These are phyloP conservation scores for Eristalis tenax DNA, from an alignment of 2,888 invertebrate species.

Conservation along the genomic window DNA sequence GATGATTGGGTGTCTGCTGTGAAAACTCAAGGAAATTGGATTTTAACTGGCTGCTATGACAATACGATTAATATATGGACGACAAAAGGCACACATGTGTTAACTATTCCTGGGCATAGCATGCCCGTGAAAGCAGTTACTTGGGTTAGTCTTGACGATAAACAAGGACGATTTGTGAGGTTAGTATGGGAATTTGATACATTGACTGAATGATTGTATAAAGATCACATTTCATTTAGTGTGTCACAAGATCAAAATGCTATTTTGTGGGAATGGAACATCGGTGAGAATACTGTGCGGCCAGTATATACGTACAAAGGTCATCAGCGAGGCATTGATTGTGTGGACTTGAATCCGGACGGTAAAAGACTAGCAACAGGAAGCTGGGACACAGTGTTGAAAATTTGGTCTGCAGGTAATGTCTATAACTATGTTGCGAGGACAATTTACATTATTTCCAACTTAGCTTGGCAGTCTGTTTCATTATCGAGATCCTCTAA, in stretches of 20 bases:
- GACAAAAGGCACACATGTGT: conserved; percentile 90
- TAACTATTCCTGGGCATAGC: conserved; percentile 92
- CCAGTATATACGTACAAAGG: conserved; percentile 92
- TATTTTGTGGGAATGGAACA: conserved; percentile 94
- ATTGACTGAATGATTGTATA: not conserved
- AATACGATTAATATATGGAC: conserved; percentile 96
- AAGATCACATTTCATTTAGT: conserved; percentile 79
- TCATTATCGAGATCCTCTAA: not conserved
- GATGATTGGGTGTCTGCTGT: conserved; percentile 99
- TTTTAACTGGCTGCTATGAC: conserved; percentile 96
- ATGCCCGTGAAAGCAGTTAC: conserved; percentile 93
- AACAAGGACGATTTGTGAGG: conserved; percentile 87
- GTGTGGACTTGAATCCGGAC: conserved; percentile 89
- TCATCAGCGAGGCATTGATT: conserved; percentile 95
- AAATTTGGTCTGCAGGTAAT: conserved; percentile 79
- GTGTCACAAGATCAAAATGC: conserved; percentile 96
- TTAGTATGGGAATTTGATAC: conserved; percentile 74
- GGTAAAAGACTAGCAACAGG: conserved; percentile 88
- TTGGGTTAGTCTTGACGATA: conserved; percentile 89
- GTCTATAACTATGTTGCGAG: too few relatives aligned
- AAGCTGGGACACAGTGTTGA: conserved; percentile 95
- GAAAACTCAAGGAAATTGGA: conserved; percentile 88
- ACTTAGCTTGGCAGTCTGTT: not conserved
- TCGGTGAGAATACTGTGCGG: conserved; percentile 87
- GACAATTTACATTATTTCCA: not conserved